phyloP scores from a whole-genome alignment of 2,113 vertebrate genomes.

The Triplophysa tibetana region DNA sequence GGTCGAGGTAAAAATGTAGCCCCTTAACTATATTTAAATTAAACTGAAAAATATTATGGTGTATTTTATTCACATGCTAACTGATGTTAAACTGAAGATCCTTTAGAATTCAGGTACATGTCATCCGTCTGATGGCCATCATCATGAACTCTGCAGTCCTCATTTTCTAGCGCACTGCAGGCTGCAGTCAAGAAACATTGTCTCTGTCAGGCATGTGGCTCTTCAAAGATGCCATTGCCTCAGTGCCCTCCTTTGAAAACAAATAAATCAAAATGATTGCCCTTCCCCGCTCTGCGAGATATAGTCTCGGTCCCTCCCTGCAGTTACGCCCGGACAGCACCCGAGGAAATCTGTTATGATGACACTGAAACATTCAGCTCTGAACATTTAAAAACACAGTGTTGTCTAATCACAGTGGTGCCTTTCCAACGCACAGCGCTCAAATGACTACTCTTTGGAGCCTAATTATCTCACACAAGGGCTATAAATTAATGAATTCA shows the following conservation, averaged over 20 bases:
- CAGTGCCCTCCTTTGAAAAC: constrained; percentile 31
- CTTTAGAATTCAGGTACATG: neutral
- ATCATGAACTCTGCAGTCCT: neutral
- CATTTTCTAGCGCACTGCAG: neutral
- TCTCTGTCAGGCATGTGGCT: constrained; percentile 8
- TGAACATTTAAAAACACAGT: constrained; percentile 28
- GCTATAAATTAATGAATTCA: constrained; percentile 51
- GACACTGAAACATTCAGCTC: constrained; percentile 40
- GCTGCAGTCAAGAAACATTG: neutral
- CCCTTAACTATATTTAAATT: no score
- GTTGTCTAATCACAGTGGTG: constrained; percentile 35
- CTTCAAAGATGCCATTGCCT: constrained; percentile 6
- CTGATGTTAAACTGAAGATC: neutral
- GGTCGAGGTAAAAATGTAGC: no score
- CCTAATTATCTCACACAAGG: constrained; percentile 49
- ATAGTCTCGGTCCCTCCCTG: neutral
- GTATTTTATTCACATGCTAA: no score
- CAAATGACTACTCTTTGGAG: constrained; percentile 39
- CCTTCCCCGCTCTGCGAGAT: constrained; percentile 27
- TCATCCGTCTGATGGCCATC: neutral
- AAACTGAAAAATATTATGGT: no score
- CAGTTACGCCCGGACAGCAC: constrained; percentile 12
- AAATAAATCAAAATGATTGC: constrained; percentile 50
- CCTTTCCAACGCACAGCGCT: constrained; percentile 17
- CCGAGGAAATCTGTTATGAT: constrained; percentile 44